These are phyloP conservation scores for Haliaeetus leucogaster DNA, from an alignment of 2,113 vertebrate species.

Conservation along the genomic window DNA sequence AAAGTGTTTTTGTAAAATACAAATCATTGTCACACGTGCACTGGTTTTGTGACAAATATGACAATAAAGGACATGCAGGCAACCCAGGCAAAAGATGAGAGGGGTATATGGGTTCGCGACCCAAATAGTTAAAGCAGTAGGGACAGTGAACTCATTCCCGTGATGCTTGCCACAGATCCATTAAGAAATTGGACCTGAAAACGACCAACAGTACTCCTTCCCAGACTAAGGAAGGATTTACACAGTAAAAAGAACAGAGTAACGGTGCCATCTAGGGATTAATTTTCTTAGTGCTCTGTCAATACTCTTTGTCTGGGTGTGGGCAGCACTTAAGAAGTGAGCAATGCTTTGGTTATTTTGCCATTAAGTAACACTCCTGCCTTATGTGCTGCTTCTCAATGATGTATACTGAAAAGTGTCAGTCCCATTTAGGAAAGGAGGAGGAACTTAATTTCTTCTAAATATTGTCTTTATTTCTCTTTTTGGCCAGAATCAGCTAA, in stretches of 20 bases:
- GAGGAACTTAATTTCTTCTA: not conserved
- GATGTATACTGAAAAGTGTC: not conserved
- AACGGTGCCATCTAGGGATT: not conserved
- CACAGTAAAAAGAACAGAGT: not conserved
- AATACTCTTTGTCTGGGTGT: not conserved
- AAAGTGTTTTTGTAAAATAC: not conserved
- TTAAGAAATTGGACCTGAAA: not conserved
- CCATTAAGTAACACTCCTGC: not conserved
- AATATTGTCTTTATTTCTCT: not conserved
- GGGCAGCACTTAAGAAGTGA: not conserved
- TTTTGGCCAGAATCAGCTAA: not conserved
- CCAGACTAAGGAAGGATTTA: not conserved
- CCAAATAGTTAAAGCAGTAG: not conserved
- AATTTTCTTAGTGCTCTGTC: not conserved
- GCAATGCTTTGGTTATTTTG: not conserved
- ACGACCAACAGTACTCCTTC: not conserved
- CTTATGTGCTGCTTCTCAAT: not conserved
- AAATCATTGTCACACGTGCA: fast-evolving
- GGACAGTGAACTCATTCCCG: not conserved
- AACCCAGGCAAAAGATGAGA: not conserved
- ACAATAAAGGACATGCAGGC: not conserved
- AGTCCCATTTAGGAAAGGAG: not conserved
- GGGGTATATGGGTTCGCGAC: not conserved
- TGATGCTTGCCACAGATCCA: not conserved
- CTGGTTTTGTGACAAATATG: not conserved